Evolutionary conservation across 2,888 invertebrate genomes (phyloP), one percentile per base, ranked within the genome.

Genomic region (Eurytoma californica): DNA sequence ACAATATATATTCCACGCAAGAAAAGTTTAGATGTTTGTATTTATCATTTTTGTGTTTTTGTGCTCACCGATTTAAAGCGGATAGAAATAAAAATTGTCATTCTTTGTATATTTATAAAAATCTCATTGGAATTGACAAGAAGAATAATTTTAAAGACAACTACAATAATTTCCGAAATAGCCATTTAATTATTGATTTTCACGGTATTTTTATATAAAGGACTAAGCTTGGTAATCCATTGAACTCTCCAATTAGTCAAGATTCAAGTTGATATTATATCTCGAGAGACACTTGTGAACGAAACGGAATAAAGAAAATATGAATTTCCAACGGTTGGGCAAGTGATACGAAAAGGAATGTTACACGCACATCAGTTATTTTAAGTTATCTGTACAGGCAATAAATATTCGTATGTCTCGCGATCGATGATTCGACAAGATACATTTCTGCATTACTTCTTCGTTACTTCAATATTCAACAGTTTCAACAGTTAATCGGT

Each of bases 341-440:
- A 39, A 39, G 39, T 76, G 53, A 76, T 70, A 49, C 63, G 63
- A 65, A 39, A 5, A 39, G 39, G 39, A 39, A 39, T 18, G 61
- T 68, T 79, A 58, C 66, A 74, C 53, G 74, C 58, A 70, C 28
- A 79, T 51, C 79, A 67, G n/a, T 58, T 70, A 47, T 30, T 47
- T 63, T 70, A 55, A 55, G 39, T 49, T 74, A 78, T 73, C 66
- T 77, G 69, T 79, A 79, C 67, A 74, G 69, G 20, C 51, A 47
- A 74, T 60, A 53, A 66, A 66, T 74, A 57, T 72, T 47, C 16
- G 55, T n/a, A 18, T 57, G 18, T 39, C 39, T 39, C 39, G 39
- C 39, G 39, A 74, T 75, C 74, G 76, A 80, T 75, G 67, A 67
- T 67, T 76, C 51, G 61, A 67, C 57, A 53, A 63, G 12, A 63